Evolutionary conservation across 1,140 invertebrate genomes (phyloP).

Genomic region (Drosophila pandora): DNA sequence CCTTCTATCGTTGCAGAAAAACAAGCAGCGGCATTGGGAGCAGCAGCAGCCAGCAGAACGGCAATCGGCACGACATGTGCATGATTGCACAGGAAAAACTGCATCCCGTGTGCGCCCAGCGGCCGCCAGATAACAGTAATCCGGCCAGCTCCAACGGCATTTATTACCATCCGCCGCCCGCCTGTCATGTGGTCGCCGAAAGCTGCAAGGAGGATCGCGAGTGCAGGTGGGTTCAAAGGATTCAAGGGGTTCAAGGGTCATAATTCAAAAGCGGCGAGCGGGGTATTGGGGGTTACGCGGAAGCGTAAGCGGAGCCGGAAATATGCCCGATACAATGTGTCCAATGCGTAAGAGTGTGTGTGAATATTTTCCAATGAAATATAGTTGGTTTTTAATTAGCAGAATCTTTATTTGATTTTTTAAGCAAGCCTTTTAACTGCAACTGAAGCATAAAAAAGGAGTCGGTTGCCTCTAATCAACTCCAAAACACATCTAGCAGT

Average conservation of each 20-base stretch:
- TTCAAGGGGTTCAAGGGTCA: conserved; percentile 33
- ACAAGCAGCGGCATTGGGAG: conserved; percentile 76
- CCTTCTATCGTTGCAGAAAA: conserved; percentile 86
- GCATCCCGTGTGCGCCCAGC: conserved; percentile 93
- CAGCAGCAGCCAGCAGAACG: conserved; percentile 46
- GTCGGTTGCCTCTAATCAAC: neutral
- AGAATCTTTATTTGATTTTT: too few relatives aligned
- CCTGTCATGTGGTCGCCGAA: conserved; percentile 92
- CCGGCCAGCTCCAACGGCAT: conserved; percentile 80
- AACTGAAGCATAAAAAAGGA: too few relatives aligned
- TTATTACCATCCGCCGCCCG: conserved; percentile 87
- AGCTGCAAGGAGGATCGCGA: conserved; percentile 89
- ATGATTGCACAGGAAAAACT: conserved; percentile 94
- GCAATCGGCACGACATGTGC: conserved; percentile 91
- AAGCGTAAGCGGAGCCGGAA: conserved; percentile 64
- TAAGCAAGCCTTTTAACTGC: too few relatives aligned
- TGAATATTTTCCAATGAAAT: too few relatives aligned
- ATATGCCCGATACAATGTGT: conserved; percentile 41
- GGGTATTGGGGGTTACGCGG: conserved; percentile 27
- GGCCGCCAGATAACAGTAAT: conserved; percentile 87
- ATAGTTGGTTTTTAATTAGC: too few relatives aligned
- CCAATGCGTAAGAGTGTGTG: neutral
- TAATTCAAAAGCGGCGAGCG: conserved; percentile 50
- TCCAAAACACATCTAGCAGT: neutral
- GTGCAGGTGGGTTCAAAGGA: conserved; percentile 86